Evolutionary conservation across 2,797 vertebrate species (phyloP).

Genomic region (Helostoma temminkii): DNA sequence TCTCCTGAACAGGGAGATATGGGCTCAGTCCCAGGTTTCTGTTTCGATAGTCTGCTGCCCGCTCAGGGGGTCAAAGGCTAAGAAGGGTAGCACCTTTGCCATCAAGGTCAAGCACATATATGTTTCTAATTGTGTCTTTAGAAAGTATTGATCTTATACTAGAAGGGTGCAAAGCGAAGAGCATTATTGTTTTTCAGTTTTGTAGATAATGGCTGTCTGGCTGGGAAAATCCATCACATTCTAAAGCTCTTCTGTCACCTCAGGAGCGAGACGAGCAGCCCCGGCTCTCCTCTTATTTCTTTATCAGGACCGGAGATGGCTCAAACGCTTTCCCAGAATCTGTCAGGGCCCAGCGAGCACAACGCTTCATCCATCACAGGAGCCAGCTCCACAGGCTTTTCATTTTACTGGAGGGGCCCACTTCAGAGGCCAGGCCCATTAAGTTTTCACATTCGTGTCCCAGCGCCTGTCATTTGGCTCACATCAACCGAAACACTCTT

Average conservation of each 20-base stretch:
- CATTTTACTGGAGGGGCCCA: slow-evolving; percentile 77
- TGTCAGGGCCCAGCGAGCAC: slow-evolving; percentile 74
- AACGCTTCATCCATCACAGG: slow-evolving; percentile 83
- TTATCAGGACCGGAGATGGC: slow-evolving; percentile 79
- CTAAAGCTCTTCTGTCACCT: slow-evolving; percentile 65
- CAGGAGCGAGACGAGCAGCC: slow-evolving; percentile 52
- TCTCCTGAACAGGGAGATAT: slow-evolving; percentile 49
- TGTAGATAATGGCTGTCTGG: slow-evolving; percentile 53
- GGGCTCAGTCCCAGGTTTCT: slow-evolving; percentile 40
- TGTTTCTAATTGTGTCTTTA: slow-evolving; percentile 24
- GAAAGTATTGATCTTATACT: slow-evolving; percentile 35
- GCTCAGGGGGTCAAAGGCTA: slow-evolving; percentile 31
- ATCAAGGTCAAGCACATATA: not conserved
- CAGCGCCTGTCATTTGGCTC: slow-evolving; percentile 80
- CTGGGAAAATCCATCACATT: slow-evolving; percentile 44
- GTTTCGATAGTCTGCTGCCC: slow-evolving; percentile 29
- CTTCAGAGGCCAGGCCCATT: slow-evolving; percentile 81
- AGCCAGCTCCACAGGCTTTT: slow-evolving; percentile 80
- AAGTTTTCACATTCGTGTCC: slow-evolving; percentile 83
- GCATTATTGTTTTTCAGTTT: slow-evolving; percentile 32
- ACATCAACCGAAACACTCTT: slow-evolving; percentile 70
- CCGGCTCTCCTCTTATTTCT: slow-evolving; percentile 74
- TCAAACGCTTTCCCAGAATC: slow-evolving; percentile 81
- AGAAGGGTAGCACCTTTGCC: slow-evolving; percentile 10
- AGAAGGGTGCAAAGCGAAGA: slow-evolving; percentile 13